phyloP scores from a whole-genome alignment of 2,888 invertebrate species.

The Pristionchus exspectatus region DNA sequence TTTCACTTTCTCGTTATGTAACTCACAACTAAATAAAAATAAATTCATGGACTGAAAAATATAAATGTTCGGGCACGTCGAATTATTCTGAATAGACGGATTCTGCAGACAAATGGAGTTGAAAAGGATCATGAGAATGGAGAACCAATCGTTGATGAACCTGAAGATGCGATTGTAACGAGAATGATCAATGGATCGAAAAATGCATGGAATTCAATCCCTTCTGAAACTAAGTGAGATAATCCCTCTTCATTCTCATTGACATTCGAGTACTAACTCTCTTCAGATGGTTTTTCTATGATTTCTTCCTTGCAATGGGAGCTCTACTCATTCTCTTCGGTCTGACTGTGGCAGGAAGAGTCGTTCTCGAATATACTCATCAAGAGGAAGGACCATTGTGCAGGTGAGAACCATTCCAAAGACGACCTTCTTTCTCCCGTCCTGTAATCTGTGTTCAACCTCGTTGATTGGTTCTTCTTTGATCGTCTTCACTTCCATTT shows the following conservation, averaged over 20 bases:
- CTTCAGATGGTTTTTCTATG: constrained; percentile 37
- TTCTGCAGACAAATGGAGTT: constrained; percentile 21
- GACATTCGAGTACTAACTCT: background rate
- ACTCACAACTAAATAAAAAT: background rate
- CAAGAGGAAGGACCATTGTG: background rate
- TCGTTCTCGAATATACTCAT: constrained; percentile 2
- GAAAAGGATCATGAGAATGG: background rate
- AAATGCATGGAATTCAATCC: background rate
- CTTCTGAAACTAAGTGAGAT: constrained; percentile 5
- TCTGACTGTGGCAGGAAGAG: background rate
- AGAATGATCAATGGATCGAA: constrained; percentile 28
- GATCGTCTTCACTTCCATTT: background rate
- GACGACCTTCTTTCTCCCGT: background rate
- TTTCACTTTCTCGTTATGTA: background rate
- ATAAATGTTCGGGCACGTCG: background rate
- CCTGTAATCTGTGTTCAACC: background rate
- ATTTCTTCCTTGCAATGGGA: background rate
- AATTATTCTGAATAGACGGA: background rate
- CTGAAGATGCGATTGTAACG: background rate
- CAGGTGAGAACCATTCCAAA: constrained; percentile 2
- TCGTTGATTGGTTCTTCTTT: background rate
- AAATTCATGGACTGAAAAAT: background rate
- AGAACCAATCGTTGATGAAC: background rate
- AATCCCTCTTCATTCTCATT: background rate
- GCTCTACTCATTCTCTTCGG: constrained; percentile 30